Evolutionary conservation across 2,888 invertebrate species (phyloP), one percentile per base, ranked within the genome.

Genomic region (Xylota segnis): DNA sequence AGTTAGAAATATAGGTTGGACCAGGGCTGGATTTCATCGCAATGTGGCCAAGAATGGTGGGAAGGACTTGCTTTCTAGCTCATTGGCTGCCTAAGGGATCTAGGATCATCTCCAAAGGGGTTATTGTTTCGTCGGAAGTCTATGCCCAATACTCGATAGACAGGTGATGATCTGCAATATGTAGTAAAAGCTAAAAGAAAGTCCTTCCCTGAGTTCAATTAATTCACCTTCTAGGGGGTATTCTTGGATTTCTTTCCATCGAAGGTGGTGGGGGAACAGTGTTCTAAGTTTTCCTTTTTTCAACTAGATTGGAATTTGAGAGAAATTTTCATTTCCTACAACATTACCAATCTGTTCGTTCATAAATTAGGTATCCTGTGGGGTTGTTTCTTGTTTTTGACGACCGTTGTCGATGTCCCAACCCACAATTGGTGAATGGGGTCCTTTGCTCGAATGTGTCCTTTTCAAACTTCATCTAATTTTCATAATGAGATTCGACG

Each of bases 391-490:
- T 52, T 50, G 10, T 23, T 18, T 59, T 23, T 18, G 23, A 23
- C 7, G n/a, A 14, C 43, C 59, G n/a, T 61, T 43, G 56, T 32
- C 32, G 14, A 52, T 52, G 29, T n/a, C 3, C 12, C 12, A 14
- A 32, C 14, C 34, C 34, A 14, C 9, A 43, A 43, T 14, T 43
- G 10, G n/a, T 59, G 12, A 27, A 40, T n/a, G 9, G 9, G 40
- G 12, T 9, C 29, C 14, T n/a, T 3, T 32, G 1, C 18, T 32
- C 9, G 12, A 65, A 32, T 65, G 47, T 29, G 47, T 65, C 32
- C 63, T 47, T 65, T 65, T 45, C n/a, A 23, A 23, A 59, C 37
- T 40, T 59, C 59, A 59, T 59, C 59, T 59, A 40, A 59, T 59
- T 59, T 59, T 40, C 40, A 65, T 32, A 65, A 65, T 65, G 34